These are phyloP conservation scores for Nemotelus pantherinus DNA, from an alignment of 2,888 invertebrate species.

Conservation along the genomic window DNA sequence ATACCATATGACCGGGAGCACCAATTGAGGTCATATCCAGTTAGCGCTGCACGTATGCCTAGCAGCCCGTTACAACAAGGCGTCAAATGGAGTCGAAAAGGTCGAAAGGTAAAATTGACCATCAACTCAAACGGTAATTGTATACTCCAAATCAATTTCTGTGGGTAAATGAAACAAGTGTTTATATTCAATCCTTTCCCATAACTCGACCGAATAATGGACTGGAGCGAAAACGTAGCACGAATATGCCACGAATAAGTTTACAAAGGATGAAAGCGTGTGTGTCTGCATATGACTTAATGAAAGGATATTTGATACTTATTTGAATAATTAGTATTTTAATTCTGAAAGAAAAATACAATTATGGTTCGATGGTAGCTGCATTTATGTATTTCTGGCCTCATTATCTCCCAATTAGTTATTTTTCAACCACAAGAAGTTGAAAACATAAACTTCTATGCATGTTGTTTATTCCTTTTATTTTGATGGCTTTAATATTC, in stretches of 20 bases:
- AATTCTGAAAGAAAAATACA: too few species aligned
- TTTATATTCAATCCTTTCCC: slow-evolving; percentile 50
- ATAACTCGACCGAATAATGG: slow-evolving; percentile 38
- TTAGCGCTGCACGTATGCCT: background rate
- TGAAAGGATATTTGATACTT: background rate
- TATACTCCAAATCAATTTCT: slow-evolving; percentile 51
- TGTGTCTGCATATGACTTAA: background rate
- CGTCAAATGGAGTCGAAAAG: slow-evolving; percentile 13
- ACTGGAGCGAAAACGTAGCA: background rate
- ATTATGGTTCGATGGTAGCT: too few species aligned
- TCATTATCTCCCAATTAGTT: too few species aligned
- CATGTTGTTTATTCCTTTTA: too few species aligned
- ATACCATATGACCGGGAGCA: slow-evolving; percentile 21
- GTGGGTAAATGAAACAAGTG: slow-evolving; percentile 48
- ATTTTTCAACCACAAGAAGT: too few species aligned
- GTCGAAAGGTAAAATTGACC: slow-evolving; percentile 49
- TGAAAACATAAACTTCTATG: too few species aligned
- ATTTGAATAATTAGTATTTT: background rate
- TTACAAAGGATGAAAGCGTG: background rate
- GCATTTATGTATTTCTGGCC: too few species aligned
- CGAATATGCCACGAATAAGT: background rate
- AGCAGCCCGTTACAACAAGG: background rate
- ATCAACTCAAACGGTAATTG: slow-evolving; percentile 50
- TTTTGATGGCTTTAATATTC: too few species aligned
- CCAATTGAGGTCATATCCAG: slow-evolving; percentile 45